Evolutionary conservation across 2,113 vertebrate species (phyloP).

Genomic region (Ptychochromis oligacanthus): DNA sequence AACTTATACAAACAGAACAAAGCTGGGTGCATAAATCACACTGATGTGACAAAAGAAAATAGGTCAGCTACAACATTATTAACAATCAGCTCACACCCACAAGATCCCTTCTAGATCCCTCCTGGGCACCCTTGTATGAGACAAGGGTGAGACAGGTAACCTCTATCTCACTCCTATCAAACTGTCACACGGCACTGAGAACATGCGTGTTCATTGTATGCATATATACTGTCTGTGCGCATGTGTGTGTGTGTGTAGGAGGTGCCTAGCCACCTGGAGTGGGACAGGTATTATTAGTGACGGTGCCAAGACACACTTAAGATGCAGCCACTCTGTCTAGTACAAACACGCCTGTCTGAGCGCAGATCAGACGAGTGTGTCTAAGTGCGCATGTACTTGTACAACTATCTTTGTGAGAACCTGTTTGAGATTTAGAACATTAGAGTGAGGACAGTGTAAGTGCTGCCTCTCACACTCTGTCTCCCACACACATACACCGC

Average conservation of each 20-base stretch:
- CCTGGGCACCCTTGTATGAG: neutral
- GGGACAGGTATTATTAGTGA: conserved; percentile 70
- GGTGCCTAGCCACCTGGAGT: conserved; percentile 67
- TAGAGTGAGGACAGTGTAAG: neutral
- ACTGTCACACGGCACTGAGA: neutral
- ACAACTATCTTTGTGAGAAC: neutral
- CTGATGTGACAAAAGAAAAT: neutral
- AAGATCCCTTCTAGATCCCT: neutral
- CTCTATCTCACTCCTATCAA: neutral
- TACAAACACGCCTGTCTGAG: conserved; percentile 73
- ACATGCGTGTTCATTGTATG: neutral
- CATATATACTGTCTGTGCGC: neutral
- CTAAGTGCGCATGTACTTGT: neutral
- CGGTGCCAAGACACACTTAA: conserved; percentile 75
- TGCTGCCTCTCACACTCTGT: too few species aligned
- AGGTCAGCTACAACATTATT: conserved; percentile 7
- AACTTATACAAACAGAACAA: neutral
- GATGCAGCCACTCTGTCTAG: conserved; percentile 73
- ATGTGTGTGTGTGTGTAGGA: neutral
- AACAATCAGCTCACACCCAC: neutral
- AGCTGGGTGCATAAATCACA: neutral
- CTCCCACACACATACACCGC: neutral
- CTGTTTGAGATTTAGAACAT: neutral
- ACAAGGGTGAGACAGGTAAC: neutral
- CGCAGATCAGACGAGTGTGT: conserved; percentile 39